Evolutionary conservation across 2,797 vertebrate species (phyloP).

Genomic region (Propithecus deckenii): DNA sequence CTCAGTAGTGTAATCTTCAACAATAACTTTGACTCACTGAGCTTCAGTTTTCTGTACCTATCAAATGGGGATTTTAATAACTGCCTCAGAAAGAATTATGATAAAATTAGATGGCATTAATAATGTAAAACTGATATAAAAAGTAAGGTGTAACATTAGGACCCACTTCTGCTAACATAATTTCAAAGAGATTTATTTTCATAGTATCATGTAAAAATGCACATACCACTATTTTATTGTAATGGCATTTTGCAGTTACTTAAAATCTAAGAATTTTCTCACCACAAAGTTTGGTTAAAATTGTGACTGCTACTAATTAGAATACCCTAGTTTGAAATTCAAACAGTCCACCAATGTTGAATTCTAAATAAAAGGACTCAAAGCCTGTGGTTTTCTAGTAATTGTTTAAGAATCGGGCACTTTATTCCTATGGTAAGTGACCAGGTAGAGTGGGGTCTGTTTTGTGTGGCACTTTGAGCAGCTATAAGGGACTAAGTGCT

Average conservation of each 20-base stretch:
- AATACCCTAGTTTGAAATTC: neutral
- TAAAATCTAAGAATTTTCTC: neutral
- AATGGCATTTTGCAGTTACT: neutral
- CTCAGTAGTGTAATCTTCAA: neutral
- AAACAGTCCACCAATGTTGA: neutral
- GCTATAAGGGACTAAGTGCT: neutral
- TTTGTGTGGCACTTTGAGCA: neutral
- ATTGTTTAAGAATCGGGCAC: neutral
- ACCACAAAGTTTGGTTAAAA: neutral
- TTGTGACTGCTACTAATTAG: neutral
- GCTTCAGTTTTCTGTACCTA: neutral
- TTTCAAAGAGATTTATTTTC: slow-evolving; percentile 8
- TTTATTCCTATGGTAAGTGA: neutral
- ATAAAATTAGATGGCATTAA: neutral
- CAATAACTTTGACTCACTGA: neutral
- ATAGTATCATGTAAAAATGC: neutral
- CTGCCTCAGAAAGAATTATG: neutral
- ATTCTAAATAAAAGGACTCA: neutral
- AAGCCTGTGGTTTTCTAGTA: neutral
- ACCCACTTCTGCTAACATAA: neutral
- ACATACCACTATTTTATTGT: neutral
- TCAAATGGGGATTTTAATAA: neutral
- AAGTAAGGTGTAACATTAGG: neutral
- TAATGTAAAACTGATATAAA: neutral
- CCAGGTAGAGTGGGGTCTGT: neutral